Percentiles rank a stretch among this genome's conserved stretches.
phyloP scores from a whole-genome alignment of 1,140 invertebrate genomes.

The Magallana ariakensis region DNA sequence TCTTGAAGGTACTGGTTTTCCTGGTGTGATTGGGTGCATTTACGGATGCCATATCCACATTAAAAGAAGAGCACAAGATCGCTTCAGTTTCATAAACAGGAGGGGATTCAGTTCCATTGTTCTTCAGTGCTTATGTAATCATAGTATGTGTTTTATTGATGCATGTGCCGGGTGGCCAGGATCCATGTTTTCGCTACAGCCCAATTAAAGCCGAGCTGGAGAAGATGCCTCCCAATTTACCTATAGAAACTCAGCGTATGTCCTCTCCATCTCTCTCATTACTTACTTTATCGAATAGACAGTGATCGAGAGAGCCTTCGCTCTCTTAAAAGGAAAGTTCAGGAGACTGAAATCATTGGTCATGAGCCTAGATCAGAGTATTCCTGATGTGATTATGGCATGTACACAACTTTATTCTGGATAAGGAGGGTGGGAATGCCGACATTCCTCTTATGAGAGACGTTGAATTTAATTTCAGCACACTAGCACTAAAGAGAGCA shows the following conservation, averaged over 20 bases:
- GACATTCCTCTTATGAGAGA: too few species aligned
- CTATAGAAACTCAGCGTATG: conserved; percentile 33
- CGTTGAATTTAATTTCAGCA: too few species aligned
- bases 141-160: conserved; percentile 58
- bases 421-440: too few species aligned
- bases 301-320: conserved; percentile 29
- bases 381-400: conserved; percentile 30
- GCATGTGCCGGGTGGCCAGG: background rate
- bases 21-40: conserved; percentile 37
- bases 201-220: background rate
- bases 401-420: conserved; percentile 27
- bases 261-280: conserved; percentile 20
- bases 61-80: background rate
- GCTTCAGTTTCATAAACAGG: conserved; percentile 31
- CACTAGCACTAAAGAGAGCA: too few species aligned
- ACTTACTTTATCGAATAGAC: conserved; percentile 27
- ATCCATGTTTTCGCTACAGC: background rate
- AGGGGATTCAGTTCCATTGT: conserved; percentile 22
- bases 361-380: background rate
- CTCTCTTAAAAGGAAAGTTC: conserved; percentile 39
- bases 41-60: conserved; percentile 31
- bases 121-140: conserved; percentile 63
- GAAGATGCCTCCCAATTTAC: background rate
- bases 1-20: background rate
- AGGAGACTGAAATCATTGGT: conserved; percentile 35